Base-by-base conservation (phyloP, 2,113 vertebrate species). In the Malurus alboscapulatus region DNA sequence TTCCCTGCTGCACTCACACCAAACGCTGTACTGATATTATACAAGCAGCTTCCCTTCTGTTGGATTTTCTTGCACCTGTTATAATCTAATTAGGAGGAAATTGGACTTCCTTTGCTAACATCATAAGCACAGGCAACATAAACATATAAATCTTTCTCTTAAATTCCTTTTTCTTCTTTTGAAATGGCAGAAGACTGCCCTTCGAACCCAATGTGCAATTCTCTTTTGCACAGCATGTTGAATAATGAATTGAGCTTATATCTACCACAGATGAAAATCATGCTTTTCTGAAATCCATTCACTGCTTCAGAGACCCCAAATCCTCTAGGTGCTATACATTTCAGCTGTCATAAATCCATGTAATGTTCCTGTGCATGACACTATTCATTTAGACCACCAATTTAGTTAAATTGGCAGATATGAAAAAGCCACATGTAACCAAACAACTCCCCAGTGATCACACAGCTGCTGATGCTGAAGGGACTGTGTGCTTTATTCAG, bases 321-420 rank as follows among this genome's bases (percentile, higher is more conserved):
- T 93, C 91, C 95, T 91, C 79, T 55, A 94, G 72, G 87, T 91
- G 61, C 48, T 90, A 90, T 81, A 59, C 17, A 24, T 84, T 94
- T 90, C 85, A 78, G 57, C 87, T 92, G 75, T 88, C 87, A 94
- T 91, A 94, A 96, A 96, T 92, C 79, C 65, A 53, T 67, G 65
- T 86, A 95, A 94, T 59, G 65, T 50, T 90, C 82, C 72, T 71
- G 44, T 53, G 78, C 68, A 27, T 67, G 90, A 88, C 87, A 93
- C 82, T 91, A 71, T 77, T 86, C 78, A 94, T 96, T 95, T 95
- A 91, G 84, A 84, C 77, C 90, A 90, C 90, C 80, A 87, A 96
- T 96, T 96, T 77, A 90, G 94, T 90, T 91, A 90, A 95, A 94
- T 92, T 81, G 93, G 94, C 85, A 90, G 82, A 94, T 80, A 48